These are phyloP conservation scores for Cephus nigrinus DNA, from an alignment of 2,888 invertebrate species.

Conservation along the genomic window DNA sequence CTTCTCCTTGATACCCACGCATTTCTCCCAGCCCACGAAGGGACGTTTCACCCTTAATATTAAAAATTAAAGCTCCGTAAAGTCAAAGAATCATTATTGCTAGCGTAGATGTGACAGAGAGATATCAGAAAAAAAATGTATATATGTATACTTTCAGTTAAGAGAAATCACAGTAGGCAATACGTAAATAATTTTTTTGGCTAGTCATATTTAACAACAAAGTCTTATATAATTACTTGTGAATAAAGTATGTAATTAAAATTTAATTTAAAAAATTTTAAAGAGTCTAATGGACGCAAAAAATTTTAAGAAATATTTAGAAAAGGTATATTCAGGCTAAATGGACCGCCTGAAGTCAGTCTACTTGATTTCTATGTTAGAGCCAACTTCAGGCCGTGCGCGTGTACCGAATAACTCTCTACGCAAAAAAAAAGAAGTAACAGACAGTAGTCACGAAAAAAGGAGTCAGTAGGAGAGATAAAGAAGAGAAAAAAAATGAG, in stretches of 20 bases:
- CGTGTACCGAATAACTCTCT: neutral
- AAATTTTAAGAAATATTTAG: neutral
- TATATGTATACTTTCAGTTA: too few relatives aligned
- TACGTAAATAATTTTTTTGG: too few relatives aligned
- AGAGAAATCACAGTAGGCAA: too few relatives aligned
- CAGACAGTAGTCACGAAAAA: neutral
- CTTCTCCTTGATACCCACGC: neutral
- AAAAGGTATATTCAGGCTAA: neutral
- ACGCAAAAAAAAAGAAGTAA: neutral
- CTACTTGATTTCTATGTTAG: neutral
- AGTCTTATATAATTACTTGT: neutral
- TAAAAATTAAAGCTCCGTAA: neutral
- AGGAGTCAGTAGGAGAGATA: neutral
- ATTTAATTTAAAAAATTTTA: neutral
- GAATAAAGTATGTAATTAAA: neutral
- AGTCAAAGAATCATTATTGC: neutral
- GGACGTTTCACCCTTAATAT: neutral
- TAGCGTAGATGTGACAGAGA: neutral
- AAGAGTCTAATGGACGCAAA: neutral
- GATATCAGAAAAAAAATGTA: too few relatives aligned
- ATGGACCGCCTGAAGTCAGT: neutral
- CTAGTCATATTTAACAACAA: neutral
- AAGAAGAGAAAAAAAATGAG: neutral
- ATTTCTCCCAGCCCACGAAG: neutral
- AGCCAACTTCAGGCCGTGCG: neutral